Base-by-base conservation (phyloP, 2,888 invertebrate species). In the Rhimphoctona megacephalus region DNA sequence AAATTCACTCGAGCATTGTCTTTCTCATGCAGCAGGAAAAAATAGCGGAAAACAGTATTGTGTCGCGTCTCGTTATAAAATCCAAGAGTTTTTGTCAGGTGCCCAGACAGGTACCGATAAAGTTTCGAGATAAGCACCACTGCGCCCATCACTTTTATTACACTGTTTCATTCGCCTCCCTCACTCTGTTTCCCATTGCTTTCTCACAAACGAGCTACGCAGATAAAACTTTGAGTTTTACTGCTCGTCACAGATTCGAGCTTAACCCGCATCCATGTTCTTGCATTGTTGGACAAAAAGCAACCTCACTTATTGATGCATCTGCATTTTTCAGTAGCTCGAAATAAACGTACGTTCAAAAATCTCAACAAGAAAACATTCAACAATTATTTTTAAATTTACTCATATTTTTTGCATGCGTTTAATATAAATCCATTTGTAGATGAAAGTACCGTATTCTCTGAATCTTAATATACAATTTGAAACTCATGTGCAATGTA, bases 111-210 rank as follows among this genome's bases (percentile, higher is more conserved):
- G 90, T 81, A 88, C 86, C 92, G 93, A 93, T 93, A 93, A 93
- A 92, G 90, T 90, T 92, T 91, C 91, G 90, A 90, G 93, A 93
- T 93, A 93, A 93, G 92, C 90, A 85, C 79, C 87, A 81, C 82
- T 81, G 87, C 87, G 80, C 87, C 87, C 88, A 88, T 88, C 89
- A 88, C 85, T 88, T 89, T 88, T 89, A 89, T 89, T 89, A 78
- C 87, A 72, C 78, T 83, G 49, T 57, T 73, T 81, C 81, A 81
- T 81, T 81, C 78, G 69, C 78, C 49, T 74, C 79, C 33, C 72
- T 77, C 39, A 2, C 52, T 61, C 83, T 76, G 64, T 80, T 82
- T 80, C 49, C 81, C 86, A 72, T 85, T 83, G 80, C 78, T 76
- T 88, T 89, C 83, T 84, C 87, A 85, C 76, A 81, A 73, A 78